Base-by-base conservation (phyloP, 35 echinoderm and acorn worm species). In the Apostichopus parvimensis region DNA sequence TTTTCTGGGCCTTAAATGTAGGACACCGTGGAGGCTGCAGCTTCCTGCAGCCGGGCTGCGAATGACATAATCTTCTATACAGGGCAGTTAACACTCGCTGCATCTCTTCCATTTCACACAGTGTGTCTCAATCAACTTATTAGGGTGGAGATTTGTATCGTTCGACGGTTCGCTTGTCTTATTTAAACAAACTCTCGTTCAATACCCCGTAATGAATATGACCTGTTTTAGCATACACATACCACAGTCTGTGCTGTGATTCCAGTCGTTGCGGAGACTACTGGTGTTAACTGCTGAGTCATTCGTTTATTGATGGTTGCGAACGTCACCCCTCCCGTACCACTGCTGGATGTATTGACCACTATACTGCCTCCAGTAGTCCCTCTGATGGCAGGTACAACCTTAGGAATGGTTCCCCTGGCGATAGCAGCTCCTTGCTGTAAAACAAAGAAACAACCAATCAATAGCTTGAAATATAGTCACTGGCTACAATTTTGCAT, bases 251-350 rank as follows among this genome's bases (percentile, higher is more conserved):
- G 75, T 58, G 52, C 89, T 78, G 71, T 77, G 22, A 91, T 78
- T 13, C 15, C 57, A 22, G 83, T 34, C 53, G 88, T 68, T 0
- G 91, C 75, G 23, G 89, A 71, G 18, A 86, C 87, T 15, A 87
- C 90, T 15, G 87, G 76, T 1, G 93, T 92, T 15, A 92, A 85
- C 80, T 92, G 93, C 80, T 96, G 95, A 77, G 79, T 98, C 93
- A 98, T 95, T 28, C 96, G 91, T 77, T 93, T 98, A 93, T 98
- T 98, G 87, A 98, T 98, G 82, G 22, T 95, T 4, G 96, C 96
- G 72, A 98, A 93, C 12, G 87, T 73, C 25, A 90, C 80, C 6
- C 91, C 91, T 7, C 92, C 79, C 0, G 87, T 72, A 54, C 81
- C 89, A 21, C 80, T 80, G 53, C 87, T 94, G 3, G 91, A 89